Conservation (phyloP, 2,797 vertebrate genomes). For the Trichosurus vulpecula region DNA sequence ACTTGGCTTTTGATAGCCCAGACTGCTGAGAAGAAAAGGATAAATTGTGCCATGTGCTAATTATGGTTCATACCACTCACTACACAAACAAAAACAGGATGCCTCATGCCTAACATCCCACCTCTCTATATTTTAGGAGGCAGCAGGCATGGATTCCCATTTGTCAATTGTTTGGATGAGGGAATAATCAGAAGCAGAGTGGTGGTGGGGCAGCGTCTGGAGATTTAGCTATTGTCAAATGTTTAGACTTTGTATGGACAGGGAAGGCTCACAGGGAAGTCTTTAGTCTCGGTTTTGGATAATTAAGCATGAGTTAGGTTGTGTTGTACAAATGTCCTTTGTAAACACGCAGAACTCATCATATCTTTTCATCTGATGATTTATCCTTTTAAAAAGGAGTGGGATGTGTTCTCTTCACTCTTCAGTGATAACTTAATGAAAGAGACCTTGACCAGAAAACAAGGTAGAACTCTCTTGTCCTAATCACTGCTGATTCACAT, state of each 20-base stretch:
- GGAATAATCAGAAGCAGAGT: neutral
- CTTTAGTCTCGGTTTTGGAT: neutral
- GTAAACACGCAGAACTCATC: neutral
- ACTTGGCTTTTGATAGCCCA: conserved; percentile 12
- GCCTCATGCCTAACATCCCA: neutral
- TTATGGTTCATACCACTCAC: conserved; percentile 3
- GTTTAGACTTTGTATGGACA: neutral
- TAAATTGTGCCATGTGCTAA: conserved; percentile 1
- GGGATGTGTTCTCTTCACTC: neutral
- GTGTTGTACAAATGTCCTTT: neutral
- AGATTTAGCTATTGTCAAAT: conserved; percentile 28
- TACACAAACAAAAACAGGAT: neutral
- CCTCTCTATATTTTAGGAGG: conserved; percentile 18
- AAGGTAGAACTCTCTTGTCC: neutral
- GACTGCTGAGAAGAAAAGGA: neutral
- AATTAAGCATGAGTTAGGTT: conserved; percentile 10
- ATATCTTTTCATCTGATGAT: conserved; percentile 3
- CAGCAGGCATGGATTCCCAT: neutral
- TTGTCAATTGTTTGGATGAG: neutral
- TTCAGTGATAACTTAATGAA: neutral
- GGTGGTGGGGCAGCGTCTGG: neutral
- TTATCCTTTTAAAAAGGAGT: conserved; percentile 16
- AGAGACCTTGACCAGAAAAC: neutral
- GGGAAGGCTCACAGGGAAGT: neutral
- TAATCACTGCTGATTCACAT: neutral